These are phyloP conservation scores for Polypterus bichir DNA, from an alignment of 2,113 vertebrate species.

Conservation along the genomic window DNA sequence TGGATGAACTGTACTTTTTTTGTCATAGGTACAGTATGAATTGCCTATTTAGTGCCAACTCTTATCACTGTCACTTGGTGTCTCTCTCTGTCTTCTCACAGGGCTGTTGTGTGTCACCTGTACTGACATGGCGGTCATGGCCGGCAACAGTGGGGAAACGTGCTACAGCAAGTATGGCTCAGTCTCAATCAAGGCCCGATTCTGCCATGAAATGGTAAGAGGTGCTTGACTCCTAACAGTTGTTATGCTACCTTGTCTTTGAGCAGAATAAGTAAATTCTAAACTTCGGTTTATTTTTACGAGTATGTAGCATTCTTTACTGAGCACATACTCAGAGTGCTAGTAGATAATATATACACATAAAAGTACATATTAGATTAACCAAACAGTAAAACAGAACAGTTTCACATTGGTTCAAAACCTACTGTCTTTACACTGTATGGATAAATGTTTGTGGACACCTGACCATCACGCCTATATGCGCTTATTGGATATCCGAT, in stretches of 20 bases:
- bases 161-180: conserved; percentile 89
- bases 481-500: too few species aligned
- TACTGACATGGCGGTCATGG: conserved; percentile 85
- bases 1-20: too few species aligned
- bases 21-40: too few species aligned
- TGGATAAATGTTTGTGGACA: too few species aligned
- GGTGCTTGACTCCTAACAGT: not conserved
- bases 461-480: too few species aligned
- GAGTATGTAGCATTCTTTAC: not conserved
- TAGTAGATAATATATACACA: too few species aligned
- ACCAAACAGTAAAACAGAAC: too few species aligned
- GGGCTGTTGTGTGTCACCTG: conserved; percentile 82
- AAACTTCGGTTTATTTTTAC: not conserved
- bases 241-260: not conserved
- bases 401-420: too few species aligned
- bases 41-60: too few species aligned
- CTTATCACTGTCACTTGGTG: not conserved
- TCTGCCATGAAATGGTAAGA: conserved; percentile 88
- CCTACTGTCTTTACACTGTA: too few species aligned
- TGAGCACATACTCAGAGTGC: too few species aligned
- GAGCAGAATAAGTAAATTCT: not conserved
- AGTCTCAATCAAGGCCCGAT: conserved; percentile 74
- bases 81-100: conserved; percentile 24
- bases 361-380: too few species aligned
- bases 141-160: conserved; percentile 75